Evolutionary conservation across 1,140 invertebrate species (phyloP).

Genomic region (Hypothenemus hampei): DNA sequence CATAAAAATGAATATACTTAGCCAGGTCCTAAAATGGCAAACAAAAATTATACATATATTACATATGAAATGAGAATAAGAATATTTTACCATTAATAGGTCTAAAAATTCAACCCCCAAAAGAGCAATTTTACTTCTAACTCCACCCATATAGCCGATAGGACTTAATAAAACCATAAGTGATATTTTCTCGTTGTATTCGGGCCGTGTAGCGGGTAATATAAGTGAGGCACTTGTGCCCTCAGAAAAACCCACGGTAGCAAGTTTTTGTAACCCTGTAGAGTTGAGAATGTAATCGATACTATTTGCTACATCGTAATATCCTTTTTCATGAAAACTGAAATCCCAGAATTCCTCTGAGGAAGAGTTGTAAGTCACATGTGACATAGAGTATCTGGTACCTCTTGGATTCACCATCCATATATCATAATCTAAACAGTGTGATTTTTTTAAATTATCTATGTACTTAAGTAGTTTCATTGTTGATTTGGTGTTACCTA

Average conservation of each 20-base stretch:
- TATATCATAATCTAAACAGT: conserved; percentile 46
- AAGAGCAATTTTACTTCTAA: no score
- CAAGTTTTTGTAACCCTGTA: conserved; percentile 48
- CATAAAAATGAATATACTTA: background rate
- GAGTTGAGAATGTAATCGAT: conserved; percentile 53
- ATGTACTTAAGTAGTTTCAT: background rate
- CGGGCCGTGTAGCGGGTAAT: conserved; percentile 47
- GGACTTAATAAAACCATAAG: conserved; percentile 55
- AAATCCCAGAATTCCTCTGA: conserved; percentile 8
- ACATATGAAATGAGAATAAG: background rate
- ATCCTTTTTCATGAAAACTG: conserved; percentile 66
- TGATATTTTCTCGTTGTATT: conserved; percentile 54
- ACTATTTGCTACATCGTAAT: conserved; percentile 58
- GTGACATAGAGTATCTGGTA: conserved; percentile 15
- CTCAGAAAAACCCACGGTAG: conserved; percentile 54
- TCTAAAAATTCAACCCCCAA: no score
- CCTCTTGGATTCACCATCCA: conserved; percentile 60
- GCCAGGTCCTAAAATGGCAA: background rate
- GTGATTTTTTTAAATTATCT: background rate
- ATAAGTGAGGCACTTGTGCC: conserved; percentile 56
- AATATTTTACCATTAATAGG: background rate
- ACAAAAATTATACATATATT: background rate
- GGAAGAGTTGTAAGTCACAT: conserved; percentile 3
- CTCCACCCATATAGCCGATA: conserved; percentile 46
- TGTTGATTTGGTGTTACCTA: background rate